Evolutionary conservation across 2,797 vertebrate species (phyloP).

Genomic region (Pseudomugil gertrudae): DNA sequence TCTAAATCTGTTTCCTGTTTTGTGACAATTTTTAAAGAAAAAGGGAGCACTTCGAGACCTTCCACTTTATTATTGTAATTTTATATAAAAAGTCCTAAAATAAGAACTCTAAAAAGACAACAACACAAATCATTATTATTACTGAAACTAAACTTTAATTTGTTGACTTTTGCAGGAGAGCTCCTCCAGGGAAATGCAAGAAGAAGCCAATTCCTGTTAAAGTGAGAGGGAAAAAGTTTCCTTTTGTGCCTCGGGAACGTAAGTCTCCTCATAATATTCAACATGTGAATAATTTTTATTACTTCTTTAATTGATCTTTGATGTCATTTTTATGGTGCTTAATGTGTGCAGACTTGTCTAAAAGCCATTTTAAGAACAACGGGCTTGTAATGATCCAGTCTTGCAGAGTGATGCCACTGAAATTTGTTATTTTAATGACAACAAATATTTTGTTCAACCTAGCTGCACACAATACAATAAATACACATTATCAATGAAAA

Average conservation of each 20-base stretch:
- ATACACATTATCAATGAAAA: neutral
- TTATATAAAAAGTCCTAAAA: neutral
- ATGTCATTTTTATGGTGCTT: neutral
- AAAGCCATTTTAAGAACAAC: neutral
- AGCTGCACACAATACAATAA: no score
- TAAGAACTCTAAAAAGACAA: neutral
- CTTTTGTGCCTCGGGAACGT: constrained; percentile 82
- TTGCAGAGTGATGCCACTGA: constrained; percentile 13
- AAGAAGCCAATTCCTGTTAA: constrained; percentile 82
- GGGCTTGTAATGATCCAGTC: neutral
- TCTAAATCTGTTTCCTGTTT: neutral
- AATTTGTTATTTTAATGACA: constrained; percentile 7
- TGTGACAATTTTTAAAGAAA: neutral
- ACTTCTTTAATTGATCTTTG: neutral
- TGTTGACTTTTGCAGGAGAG: constrained; percentile 77
- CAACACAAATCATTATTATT: neutral
- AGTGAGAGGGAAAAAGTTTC: constrained; percentile 82
- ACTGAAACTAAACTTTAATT: neutral
- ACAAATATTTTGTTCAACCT: constrained; percentile 15
- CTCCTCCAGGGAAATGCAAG: constrained; percentile 87
- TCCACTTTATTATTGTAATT: neutral
- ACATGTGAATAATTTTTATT: neutral
- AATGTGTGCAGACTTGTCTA: constrained; percentile 18
- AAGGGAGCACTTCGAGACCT: neutral
- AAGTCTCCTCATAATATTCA: constrained; percentile 64